Evolutionary conservation across 2,113 vertebrate genomes (phyloP), one percentile per base, ranked within the genome.

Genomic region (Triplophysa rosa): DNA sequence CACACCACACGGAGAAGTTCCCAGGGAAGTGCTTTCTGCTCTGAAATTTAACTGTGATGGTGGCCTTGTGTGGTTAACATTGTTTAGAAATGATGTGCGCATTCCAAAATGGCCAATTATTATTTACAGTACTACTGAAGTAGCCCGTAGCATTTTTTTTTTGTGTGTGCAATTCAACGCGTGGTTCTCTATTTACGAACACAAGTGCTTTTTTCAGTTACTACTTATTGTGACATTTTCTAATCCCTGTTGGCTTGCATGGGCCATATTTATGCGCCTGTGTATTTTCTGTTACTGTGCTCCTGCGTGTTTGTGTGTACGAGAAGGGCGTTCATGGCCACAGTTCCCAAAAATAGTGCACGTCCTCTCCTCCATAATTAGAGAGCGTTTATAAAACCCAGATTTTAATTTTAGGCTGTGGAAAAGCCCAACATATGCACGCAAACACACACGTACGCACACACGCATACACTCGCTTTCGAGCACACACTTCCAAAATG

Each of bases 401-500:
- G 78, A 91, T 92, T 92, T 93, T 90, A 93, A 93, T 94, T 94
- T 94, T 93, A 93, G 92, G 89, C 89, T 82, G 72, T 61, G 67
- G 83, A 87, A 89, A 80, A 87, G 85, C 84, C 87, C 75, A 78
- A 68, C 77, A 63, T 90, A 89, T 85, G 84, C 88, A 86, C 84
- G 75, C 75, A 78, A 72, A 73, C 59, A 77, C 52, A 71, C 83
- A 76, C 64, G 59, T 49, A 72, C 81, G 21, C 56, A 59, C 37
- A 65, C 40, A 62, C 12, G 47, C 40, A 59, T 47, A 23, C 61
- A 64, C 24, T 11, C 67, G 37, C 80, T 19, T 17, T 26, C 73
- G 9, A 12, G 81, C 76, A 82, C 77, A 79, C 79, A 70, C 72
- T 65, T 79, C 76, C 54, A 24, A 69, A 29, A 58, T 45, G 37